Base-by-base conservation (phyloP, 2,797 vertebrate genomes). In the Trichosurus vulpecula region DNA sequence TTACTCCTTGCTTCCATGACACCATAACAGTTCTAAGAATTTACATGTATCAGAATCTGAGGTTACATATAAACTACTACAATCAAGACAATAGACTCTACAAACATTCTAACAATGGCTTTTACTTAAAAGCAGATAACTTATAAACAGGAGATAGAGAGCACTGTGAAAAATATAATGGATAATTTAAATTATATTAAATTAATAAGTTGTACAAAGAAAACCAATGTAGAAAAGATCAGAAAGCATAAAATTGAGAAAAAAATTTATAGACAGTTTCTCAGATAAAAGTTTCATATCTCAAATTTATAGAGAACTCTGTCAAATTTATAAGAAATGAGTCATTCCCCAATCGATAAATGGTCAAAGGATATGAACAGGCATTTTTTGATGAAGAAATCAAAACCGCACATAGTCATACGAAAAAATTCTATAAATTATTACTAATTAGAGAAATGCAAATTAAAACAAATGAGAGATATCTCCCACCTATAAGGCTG, bases 11-110 rank as follows among this genome's bases (percentile, higher is more conserved):
- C 11, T 91, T 95, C 91, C 53, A 74, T 89, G 81, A 95, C 30
- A 93, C 25, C 92, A 56, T 52, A 41, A 95, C 8, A 94, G 35
- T 95, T 94, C 31, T 35, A 92, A 35, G 19, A 93, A 95, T 94
- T 94, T 91, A 51, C 10, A 47, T 87, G 10, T 51, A 47, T 87
- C 41, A 87, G 19, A 51, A 47, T 87, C 41, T 87, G 41, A 87
- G 74, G 25, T 22, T 87, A 51, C 29, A 66, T 51, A 27, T 25
- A 47, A 41, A 87, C 41, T 87, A 87, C 51, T 51, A 87, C 25
- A 47, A 87, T 87, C 41, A 87, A 51, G 41, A 87, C 9, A 87
- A 51, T 27, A 87, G 74, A 87, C 1, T 87, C 74, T 47, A 51
- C 41, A 87, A 87, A 51, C 13, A 51, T 87, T 47, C 27, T 51